A percentile compares a stretch with the other conserved stretches of the same genome.
phyloP scores from a whole-genome alignment of 2,888 invertebrate genomes.

The Drosophila pseudotakahashii region DNA sequence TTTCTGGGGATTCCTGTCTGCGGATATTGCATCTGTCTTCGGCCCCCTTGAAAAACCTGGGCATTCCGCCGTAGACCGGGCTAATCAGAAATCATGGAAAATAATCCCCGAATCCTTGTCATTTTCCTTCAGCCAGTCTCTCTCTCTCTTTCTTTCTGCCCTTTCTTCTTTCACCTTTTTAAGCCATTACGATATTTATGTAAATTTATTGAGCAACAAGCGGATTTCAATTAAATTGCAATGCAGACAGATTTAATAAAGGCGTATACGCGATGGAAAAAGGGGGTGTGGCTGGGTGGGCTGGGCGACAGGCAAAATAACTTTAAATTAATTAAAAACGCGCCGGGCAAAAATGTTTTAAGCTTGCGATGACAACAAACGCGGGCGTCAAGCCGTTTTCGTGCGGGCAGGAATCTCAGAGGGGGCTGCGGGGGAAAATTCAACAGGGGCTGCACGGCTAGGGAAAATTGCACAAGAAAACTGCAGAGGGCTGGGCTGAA shows the following conservation, averaged over 20 bases:
- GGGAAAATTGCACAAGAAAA: conserved; percentile 3
- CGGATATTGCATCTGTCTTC: conserved; percentile 14
- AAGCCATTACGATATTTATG: conserved; percentile 37
- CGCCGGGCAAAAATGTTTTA: conserved; percentile 73
- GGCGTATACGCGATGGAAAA: conserved; percentile 23
- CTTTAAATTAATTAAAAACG: conserved; percentile 79
- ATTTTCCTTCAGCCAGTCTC: conserved; percentile 1
- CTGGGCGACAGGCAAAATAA: conserved; percentile 69
- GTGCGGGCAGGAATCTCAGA: conserved; percentile 3
- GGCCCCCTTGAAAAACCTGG: conserved; percentile 2
- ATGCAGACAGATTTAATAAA: conserved; percentile 71
- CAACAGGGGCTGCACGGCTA: conserved; percentile 1
- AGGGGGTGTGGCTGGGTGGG: conserved; percentile 18
- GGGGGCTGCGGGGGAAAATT: conserved; percentile 1
- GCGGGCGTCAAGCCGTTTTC: conserved; percentile 31
- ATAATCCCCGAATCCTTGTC: conserved; percentile 4
- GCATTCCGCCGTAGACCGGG: not conserved
- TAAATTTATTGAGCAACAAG: conserved; percentile 56
- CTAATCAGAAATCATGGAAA: conserved; percentile 26
- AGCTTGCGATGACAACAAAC: conserved; percentile 61
- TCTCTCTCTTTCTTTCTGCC: not conserved
- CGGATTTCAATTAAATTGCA: conserved; percentile 71
- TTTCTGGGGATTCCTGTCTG: conserved; percentile 4
- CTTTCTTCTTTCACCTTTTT: not conserved
- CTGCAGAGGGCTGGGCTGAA: not conserved